Evolutionary conservation across 2,113 vertebrate species (phyloP), one percentile per base, ranked within the genome.

Genomic region (Bufo gargarizans): DNA sequence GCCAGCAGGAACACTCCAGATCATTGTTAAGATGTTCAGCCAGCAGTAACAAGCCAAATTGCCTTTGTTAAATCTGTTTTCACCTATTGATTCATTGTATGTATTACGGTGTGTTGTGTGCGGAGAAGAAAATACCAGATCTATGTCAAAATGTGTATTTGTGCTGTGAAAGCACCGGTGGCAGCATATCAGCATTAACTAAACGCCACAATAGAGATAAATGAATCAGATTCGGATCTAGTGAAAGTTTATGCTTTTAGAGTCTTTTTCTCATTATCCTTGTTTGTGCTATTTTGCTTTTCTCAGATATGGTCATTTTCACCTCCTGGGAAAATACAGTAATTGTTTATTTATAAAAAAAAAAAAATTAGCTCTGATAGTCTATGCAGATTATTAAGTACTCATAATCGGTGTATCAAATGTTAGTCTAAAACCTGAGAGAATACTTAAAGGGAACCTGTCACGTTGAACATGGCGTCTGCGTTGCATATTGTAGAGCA

Each of bases 11-110:
- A 83, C 87, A 88, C 47, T 83, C 71, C 71, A 77, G 67, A 88
- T 87, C 86, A 87, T 83, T 88, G 80, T 88, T 83, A 76, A 88
- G 87, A 83, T 83, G 87, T 88, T 88, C 87, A 88, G 79, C 67
- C 87, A 83, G 80, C 56, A 77, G 69, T 88, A 83, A 88, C 79
- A 83, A 88, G 53, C 78, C 45, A 88, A 87, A 88, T 82, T 82
- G 80, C 67, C 80, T 83, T 83, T 88, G 69, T 88, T 83, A 83
- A 83, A 83, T 74, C 67, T 77, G 19, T 88, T 88, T 82, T 77
- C 71, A 65, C 87, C 45, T 83, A 88, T 88, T 83, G 67, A 83
- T 83, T 88, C 78, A 88, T 67, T 47, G 77, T 69, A 43, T 79
- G 76, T 56, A 78, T 76, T 59, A 72, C 47, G 20, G 50, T 74